A percentile compares a stretch with the other conserved stretches of the same genome.
Conservation (phyloP, 2,113 vertebrate genomes). For the Pitta sordida region DNA sequence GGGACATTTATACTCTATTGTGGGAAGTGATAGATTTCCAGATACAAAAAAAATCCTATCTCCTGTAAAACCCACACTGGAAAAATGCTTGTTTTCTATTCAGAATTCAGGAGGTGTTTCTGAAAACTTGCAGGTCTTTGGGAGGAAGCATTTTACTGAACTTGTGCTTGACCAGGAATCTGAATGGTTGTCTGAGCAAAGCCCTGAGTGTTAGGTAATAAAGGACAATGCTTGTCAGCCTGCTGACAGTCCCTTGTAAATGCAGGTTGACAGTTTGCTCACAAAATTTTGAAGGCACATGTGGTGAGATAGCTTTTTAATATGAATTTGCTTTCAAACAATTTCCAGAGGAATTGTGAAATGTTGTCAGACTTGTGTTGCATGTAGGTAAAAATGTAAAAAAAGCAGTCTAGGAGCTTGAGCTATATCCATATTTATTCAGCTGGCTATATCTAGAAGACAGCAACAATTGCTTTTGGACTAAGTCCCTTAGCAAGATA, state of each 20-base stretch:
- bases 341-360: conserved; percentile 18
- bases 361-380: conserved; percentile 13
- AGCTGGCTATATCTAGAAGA: not conserved
- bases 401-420: not conserved
- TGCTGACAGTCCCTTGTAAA: not conserved
- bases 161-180: conserved; percentile 7
- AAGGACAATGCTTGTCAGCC: not conserved
- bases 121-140: not conserved
- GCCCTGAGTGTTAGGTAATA: not conserved
- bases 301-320: not conserved
- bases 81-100: not conserved
- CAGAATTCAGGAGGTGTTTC: not conserved
- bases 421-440: not conserved
- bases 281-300: not conserved
- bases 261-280: not conserved
- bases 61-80: not conserved
- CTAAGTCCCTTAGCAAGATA: not conserved
- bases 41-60: not conserved
- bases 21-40: not conserved
- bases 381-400: conserved; percentile 28
- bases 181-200: not conserved
- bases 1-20: not conserved
- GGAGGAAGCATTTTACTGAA: conserved; percentile 9
- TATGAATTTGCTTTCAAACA: not conserved
- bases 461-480: not conserved